Percentiles rank a stretch among this genome's conserved stretches.
These are phyloP conservation scores for Microtus richardsoni DNA, from an alignment of 2,113 vertebrate genomes.

Conservation along the genomic window DNA sequence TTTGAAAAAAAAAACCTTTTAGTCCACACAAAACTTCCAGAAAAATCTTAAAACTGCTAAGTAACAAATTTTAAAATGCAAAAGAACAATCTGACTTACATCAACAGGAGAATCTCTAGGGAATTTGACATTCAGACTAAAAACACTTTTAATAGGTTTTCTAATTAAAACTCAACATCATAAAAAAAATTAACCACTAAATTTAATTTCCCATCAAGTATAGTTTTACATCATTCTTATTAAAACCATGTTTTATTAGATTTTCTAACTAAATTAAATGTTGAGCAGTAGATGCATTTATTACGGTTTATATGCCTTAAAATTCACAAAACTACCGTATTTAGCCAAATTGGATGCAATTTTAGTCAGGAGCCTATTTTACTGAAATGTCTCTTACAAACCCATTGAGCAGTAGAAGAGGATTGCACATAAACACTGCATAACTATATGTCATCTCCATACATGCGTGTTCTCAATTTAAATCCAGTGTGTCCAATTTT, in stretches of 20 bases:
- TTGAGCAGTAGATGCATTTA: constrained; percentile 34
- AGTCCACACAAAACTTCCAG: constrained; percentile 54
- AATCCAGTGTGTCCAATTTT: not conserved
- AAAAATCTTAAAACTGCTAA: constrained; percentile 59
- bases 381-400: constrained; percentile 35
- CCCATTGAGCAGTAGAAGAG: not conserved
- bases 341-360: constrained; percentile 61
- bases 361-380: constrained; percentile 62
- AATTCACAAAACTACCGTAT: constrained; percentile 51
- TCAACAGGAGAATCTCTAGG: constrained; percentile 52
- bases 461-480: not conserved
- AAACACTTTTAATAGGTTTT: constrained; percentile 75
- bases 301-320: constrained; percentile 54
- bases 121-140: constrained; percentile 69
- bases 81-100: constrained; percentile 62
- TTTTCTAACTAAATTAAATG: constrained; percentile 68
- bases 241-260: constrained; percentile 68
- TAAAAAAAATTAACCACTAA: constrained; percentile 78
- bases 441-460: not conserved
- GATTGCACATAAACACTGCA: not conserved
- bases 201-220: constrained; percentile 81
- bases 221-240: constrained; percentile 77
- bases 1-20: not conserved
- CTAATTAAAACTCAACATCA: constrained; percentile 81
- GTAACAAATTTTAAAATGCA: constrained; percentile 48